Percentiles rank a stretch among this genome's conserved stretches.
phyloP scores from a whole-genome alignment of 2,888 invertebrate genomes.

The Macroteleia sp. region DNA sequence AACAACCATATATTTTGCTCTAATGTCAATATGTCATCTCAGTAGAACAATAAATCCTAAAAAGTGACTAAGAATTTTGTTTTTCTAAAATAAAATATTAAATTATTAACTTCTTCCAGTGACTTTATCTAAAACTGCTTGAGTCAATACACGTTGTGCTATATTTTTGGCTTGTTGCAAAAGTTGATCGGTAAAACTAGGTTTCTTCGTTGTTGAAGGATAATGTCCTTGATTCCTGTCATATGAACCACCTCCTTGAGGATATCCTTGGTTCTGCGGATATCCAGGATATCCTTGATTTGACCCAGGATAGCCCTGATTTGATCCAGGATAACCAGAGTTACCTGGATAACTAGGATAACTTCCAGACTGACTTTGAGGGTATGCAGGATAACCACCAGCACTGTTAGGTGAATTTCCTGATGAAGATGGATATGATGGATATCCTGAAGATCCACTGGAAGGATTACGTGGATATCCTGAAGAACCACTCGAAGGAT shows the following conservation, averaged over 20 bases:
- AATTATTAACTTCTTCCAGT: constrained; percentile 65
- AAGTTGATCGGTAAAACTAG: constrained; percentile 74
- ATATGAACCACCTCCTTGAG: no score
- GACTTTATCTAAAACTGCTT: constrained; percentile 77
- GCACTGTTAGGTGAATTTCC: neutral
- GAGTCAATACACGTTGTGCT: constrained; percentile 74
- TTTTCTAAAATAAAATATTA: no score
- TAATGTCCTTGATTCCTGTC: constrained; percentile 62
- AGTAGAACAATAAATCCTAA: no score
- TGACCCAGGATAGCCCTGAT: constrained; percentile 43
- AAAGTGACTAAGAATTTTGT: no score
- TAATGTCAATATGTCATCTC: no score
- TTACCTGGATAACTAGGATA: constrained; percentile 46
- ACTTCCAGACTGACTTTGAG: constrained; percentile 32
- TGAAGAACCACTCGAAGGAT: constrained; percentile 28
- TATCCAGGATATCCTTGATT: constrained; percentile 47
- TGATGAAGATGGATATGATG: constrained; percentile 11
- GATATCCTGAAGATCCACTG: constrained; percentile 43
- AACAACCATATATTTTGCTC: no score
- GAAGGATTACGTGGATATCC: constrained; percentile 1
- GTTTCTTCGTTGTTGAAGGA: constrained; percentile 70
- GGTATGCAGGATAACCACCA: constrained; percentile 58
- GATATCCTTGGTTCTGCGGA: constrained; percentile 38
- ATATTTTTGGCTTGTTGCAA: constrained; percentile 77
- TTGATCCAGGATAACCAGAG: constrained; percentile 47